These are phyloP conservation scores for Cetoscarus ocellatus DNA, from an alignment of 2,797 vertebrate species.

Conservation along the genomic window DNA sequence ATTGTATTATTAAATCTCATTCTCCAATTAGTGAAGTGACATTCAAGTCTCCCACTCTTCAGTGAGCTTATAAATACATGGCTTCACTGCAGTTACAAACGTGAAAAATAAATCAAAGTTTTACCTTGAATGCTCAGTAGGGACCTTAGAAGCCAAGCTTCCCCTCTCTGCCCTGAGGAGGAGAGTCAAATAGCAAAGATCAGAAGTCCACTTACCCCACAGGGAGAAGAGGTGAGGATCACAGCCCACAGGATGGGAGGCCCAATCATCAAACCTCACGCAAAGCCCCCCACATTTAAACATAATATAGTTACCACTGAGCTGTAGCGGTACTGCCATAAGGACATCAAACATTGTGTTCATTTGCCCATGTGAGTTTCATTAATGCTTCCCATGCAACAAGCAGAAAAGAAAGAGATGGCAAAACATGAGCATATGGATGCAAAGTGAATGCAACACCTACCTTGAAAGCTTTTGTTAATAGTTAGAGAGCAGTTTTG, in stretches of 20 bases:
- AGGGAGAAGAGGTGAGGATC: constrained; percentile 77
- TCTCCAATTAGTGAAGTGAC: constrained; percentile 33
- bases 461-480: constrained; percentile 80
- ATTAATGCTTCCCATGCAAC: constrained; percentile 76
- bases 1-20: neutral
- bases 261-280: constrained; percentile 74
- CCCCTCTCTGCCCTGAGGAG: constrained; percentile 82
- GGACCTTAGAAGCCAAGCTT: constrained; percentile 81
- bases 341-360: constrained; percentile 63
- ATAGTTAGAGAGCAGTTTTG: constrained; percentile 48
- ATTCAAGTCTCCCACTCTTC: constrained; percentile 49
- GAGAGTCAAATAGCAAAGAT: constrained; percentile 82
- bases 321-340: constrained; percentile 30
- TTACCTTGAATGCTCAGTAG: constrained; percentile 84
- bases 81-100: constrained; percentile 42
- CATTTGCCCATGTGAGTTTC: constrained; percentile 56
- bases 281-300: constrained; percentile 56
- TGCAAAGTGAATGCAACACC: constrained; percentile 74
- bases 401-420: constrained; percentile 63
- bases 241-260: constrained; percentile 75
- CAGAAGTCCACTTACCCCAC: constrained; percentile 85
- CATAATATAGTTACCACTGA: constrained; percentile 32
- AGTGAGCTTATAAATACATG: constrained; percentile 34
- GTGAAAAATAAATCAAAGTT: constrained; percentile 63
- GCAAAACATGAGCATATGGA: constrained; percentile 51